Base-by-base conservation (phyloP, 2,797 vertebrate species). In the Pitangus sulphuratus region DNA sequence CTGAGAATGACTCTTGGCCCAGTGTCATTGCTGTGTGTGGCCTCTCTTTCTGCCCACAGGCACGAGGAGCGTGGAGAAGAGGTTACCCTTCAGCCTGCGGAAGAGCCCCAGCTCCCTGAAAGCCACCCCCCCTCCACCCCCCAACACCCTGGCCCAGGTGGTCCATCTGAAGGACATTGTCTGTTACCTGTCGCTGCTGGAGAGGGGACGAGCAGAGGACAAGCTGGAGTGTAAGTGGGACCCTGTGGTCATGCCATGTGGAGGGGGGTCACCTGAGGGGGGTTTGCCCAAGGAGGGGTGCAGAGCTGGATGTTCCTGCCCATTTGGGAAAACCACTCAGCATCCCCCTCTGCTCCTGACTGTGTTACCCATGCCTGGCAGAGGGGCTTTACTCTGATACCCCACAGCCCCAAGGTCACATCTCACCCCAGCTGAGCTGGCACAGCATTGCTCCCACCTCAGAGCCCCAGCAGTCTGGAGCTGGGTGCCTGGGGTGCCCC, bases 161-260 rank as follows among this genome's bases (percentile, higher is more conserved):
- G 99, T 99, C 75, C 99, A 98, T 88, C 98, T 99, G 95, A 99
- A 99, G 98, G 99, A 99, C 97, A 98, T 99, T 0, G 98, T 99
- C 83, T 99, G 99, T 97, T 99, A 99, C 98, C 98, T 99, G 84
- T 99, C 99, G n/a, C 98, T 99, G 88, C 97, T 99, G 95, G 99
- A 99, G 98, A 98, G 98, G 12, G 99, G 99, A 15, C 99, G 97
- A 12, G 98, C 99, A 31, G 99, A 99, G 88, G 99, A 99, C 98
- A 99, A 99, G 96, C 98, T 99, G 87, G 99, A 99, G 96, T 99
- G 99, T 99, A 97, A 99, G 99, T 98, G 86, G 66, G 45, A 40
- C 26, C 13, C 30, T 4, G 47, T 18, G 14, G 19, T 18, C 3
- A 2, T 2, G 2, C n/a, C 1, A 0, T 2, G 14, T 2, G 47